Percentiles rank a stretch among this genome's conserved stretches.
phyloP scores from a whole-genome alignment of 2,113 vertebrate species.

The Sigmodon hispidus region DNA sequence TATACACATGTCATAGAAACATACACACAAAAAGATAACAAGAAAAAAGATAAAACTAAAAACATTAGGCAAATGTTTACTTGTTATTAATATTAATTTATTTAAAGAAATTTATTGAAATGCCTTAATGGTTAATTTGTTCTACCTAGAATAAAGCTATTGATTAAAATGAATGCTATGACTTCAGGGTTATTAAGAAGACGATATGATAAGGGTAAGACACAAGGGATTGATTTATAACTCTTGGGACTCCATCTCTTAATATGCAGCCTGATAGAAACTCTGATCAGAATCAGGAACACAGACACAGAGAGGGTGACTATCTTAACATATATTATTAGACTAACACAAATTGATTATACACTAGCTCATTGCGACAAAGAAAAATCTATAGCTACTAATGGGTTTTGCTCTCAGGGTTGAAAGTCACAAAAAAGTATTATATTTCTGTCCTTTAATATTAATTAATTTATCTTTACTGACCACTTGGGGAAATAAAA shows the following conservation, averaged over 20 bases:
- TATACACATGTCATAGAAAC: not conserved
- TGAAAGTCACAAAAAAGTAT: constrained; percentile 71
- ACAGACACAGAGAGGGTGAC: constrained; percentile 2
- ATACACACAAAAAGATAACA: not conserved
- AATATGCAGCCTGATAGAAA: constrained; percentile 35
- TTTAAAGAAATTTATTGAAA: constrained; percentile 32
- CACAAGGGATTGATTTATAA: constrained; percentile 47
- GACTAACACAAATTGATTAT: constrained; percentile 67
- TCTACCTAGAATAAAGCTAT: constrained; percentile 38
- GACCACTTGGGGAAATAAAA: constrained; percentile 56
- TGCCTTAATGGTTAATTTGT: not conserved
- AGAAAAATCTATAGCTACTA: constrained; percentile 75
- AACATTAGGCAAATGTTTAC: not conserved
- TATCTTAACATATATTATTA: constrained; percentile 44
- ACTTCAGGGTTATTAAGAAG: constrained; percentile 23
- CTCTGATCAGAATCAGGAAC: constrained; percentile 30
- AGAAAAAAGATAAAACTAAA: not conserved
- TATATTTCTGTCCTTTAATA: constrained; percentile 70
- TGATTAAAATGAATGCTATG: constrained; percentile 53
- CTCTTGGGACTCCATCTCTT: constrained; percentile 1
- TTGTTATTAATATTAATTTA: constrained; percentile 36
- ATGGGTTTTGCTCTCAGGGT: constrained; percentile 68
- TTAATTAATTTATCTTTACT: constrained; percentile 70
- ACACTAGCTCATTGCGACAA: constrained; percentile 47
- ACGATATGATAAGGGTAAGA: not conserved